Evolutionary conservation across 2,888 invertebrate species (phyloP), one percentile per base, ranked within the genome.

Genomic region (Sclerodermus sp.): DNA sequence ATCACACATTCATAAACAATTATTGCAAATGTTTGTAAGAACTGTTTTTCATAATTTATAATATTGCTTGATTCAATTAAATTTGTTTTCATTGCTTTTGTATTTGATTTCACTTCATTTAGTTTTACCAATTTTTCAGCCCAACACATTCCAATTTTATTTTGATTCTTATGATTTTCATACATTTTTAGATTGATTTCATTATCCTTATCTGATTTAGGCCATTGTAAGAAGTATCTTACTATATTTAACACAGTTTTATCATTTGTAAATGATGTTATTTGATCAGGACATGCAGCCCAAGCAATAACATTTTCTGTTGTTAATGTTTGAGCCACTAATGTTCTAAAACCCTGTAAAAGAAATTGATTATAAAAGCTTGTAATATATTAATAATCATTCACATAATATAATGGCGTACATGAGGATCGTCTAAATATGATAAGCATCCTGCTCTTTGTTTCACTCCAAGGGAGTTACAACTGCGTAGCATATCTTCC

Each of bases 381-480:
- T 23, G 32, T 49, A 13, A 5, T n/a, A 10, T 17, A 16, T 16
- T 6, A 16, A 40, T 13, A n/a, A n/a, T n/a, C n/a, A 41, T n/a
- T n/a, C n/a, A n/a, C n/a, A n/a, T n/a, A n/a, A n/a, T n/a, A n/a
- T n/a, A n/a, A n/a, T 31, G 32, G 43, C 44, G 60, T 70, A 76
- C 76, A 68, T 82, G 80, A 1, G 93, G 93, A 80, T 96, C 95
- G 74, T 90, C 90, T 14, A 85, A 78, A 78, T 95, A 92, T 0
- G 94, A 91, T 6, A 95, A 82, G 68, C 93, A 92, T 10, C 95
- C 95, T 1, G 92, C 93, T 60, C 91, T 85, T 71, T 93, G 93
- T 72, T 96, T 95, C 12, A 96, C 90, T 71, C 90, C 89, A 34
- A 96, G 82, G 38, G 87, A 86, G 64, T 86, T 85, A 1, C 86